These are phyloP conservation scores for Lanius ludovicianus DNA, from an alignment of 2,113 vertebrate genomes.

Conservation along the genomic window DNA sequence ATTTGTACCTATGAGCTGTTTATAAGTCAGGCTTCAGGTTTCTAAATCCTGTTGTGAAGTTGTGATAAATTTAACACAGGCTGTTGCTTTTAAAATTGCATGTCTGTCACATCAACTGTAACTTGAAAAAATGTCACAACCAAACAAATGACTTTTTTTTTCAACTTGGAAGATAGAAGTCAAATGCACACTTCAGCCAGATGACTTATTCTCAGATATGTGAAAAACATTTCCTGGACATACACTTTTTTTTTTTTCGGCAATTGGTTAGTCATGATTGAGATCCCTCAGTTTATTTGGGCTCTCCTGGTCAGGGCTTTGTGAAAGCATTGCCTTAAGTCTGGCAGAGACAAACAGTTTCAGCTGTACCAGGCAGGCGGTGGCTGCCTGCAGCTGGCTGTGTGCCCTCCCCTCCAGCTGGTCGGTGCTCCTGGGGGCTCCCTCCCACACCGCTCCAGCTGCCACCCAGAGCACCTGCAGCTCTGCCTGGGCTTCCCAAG, in stretches of 20 bases:
- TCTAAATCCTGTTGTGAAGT: neutral
- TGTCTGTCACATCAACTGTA: neutral
- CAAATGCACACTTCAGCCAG: neutral
- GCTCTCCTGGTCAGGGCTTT: neutral
- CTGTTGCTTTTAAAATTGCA: neutral
- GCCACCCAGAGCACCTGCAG: fast-evolving
- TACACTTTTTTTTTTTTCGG: neutral
- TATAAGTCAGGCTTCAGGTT: neutral
- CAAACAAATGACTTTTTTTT: neutral
- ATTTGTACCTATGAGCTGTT: neutral
- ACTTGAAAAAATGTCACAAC: neutral
- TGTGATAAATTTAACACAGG: neutral
- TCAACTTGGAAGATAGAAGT: neutral
- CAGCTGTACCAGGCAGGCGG: neutral
- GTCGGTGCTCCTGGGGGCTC: fast-evolving
- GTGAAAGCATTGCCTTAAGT: neutral
- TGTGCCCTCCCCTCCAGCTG: neutral
- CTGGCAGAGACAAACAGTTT: neutral
- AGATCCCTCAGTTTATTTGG: neutral
- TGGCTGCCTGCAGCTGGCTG: neutral
- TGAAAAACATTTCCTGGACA: neutral
- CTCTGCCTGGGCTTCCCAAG: fast-evolving
- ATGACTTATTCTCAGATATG: neutral
- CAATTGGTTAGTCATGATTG: neutral
- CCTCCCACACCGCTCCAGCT: fast-evolving